Conservation (phyloP, 2,113 vertebrate species). For the Pampusana beccarii region DNA sequence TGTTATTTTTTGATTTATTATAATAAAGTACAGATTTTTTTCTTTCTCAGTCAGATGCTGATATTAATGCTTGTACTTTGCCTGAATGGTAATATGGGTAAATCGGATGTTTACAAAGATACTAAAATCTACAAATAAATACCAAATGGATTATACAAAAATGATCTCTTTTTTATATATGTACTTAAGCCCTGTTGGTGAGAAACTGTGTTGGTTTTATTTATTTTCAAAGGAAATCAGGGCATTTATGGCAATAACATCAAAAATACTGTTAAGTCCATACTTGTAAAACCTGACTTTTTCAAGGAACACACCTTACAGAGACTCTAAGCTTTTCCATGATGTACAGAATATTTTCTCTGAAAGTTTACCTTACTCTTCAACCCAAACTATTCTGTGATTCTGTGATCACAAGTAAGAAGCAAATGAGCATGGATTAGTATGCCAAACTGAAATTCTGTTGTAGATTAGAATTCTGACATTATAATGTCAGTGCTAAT, state of each 20-base stretch:
- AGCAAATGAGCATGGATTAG: conserved; percentile 19
- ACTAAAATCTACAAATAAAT: neutral
- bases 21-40: neutral
- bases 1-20: neutral
- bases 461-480: conserved; percentile 23
- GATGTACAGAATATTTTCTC: neutral
- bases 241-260: neutral
- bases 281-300: neutral
- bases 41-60: neutral
- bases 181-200: neutral
- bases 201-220: neutral
- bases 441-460: neutral
- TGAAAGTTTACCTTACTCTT: neutral
- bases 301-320: neutral
- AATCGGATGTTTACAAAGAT: neutral
- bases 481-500: conserved; percentile 6
- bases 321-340: neutral
- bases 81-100: neutral
- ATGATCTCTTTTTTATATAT: neutral
- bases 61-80: neutral
- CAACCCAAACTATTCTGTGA: too few species aligned
- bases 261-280: neutral
- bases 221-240: neutral
- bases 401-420: conserved; percentile 10
- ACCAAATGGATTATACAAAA: neutral